Conservation (phyloP, 2,797 vertebrate genomes). For the Melopsittacus undulatus region DNA sequence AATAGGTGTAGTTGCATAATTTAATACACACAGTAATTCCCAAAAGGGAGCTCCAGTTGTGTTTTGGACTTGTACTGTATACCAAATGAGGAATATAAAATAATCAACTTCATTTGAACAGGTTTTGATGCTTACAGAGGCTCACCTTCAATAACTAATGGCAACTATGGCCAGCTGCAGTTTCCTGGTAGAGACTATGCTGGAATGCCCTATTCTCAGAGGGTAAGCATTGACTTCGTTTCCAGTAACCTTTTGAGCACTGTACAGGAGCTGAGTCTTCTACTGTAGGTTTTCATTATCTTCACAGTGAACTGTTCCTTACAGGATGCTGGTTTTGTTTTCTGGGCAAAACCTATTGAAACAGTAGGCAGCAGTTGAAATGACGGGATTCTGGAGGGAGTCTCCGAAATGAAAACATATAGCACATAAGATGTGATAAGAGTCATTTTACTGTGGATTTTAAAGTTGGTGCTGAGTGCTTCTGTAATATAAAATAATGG, state of each 20-base stretch:
- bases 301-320: not conserved
- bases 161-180: conserved; percentile 79
- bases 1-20: not conserved
- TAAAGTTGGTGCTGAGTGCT: not conserved
- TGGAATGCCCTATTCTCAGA: conserved; percentile 80
- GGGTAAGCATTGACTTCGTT: conserved; percentile 76
- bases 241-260: not conserved
- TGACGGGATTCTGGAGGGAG: not conserved
- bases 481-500: not conserved
- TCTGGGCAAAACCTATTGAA: not conserved
- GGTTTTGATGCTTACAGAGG: conserved; percentile 80
- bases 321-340: not conserved
- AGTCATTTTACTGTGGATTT: not conserved
- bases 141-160: conserved; percentile 77
- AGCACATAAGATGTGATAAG: not conserved
- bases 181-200: conserved; percentile 83
- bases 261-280: not conserved
- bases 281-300: not conserved
- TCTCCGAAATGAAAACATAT: not conserved
- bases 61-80: not conserved
- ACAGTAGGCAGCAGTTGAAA: not conserved
- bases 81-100: not conserved
- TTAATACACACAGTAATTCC: not conserved
- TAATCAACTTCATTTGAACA: conserved; percentile 22
- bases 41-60: not conserved